Conservation (phyloP, 2,888 invertebrate species). For the Plagodis dolabraria region DNA sequence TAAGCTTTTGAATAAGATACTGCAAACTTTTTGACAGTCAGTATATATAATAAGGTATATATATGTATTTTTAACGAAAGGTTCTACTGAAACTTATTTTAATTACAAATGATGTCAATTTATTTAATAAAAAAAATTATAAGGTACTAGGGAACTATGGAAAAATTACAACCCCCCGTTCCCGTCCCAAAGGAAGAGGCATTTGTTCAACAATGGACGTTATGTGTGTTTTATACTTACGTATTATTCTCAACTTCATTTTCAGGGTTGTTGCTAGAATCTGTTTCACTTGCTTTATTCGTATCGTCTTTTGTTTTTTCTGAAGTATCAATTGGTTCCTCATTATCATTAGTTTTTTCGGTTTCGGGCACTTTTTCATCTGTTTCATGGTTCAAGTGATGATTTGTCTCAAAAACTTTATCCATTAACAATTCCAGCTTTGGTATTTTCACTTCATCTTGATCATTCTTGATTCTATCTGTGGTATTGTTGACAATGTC, state of each 20-base stretch:
- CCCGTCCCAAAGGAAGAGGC: too few relatives aligned
- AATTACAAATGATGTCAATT: too few relatives aligned
- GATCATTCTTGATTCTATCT: slow-evolving; percentile 5
- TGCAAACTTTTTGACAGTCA: too few relatives aligned
- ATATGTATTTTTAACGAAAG: too few relatives aligned
- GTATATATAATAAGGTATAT: too few relatives aligned
- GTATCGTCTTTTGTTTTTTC: slow-evolving; percentile 13
- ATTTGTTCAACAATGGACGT: background rate
- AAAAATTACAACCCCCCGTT: too few relatives aligned
- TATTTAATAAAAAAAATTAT: too few relatives aligned
- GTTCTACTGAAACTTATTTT: too few relatives aligned
- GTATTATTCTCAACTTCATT: slow-evolving; percentile 13
- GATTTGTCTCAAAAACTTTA: slow-evolving; percentile 55
- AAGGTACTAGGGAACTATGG: too few relatives aligned
- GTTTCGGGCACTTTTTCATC: slow-evolving; percentile 17
- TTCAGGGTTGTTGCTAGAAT: slow-evolving; percentile 17
- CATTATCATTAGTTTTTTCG: slow-evolving; percentile 16
- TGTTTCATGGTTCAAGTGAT: slow-evolving; percentile 20
- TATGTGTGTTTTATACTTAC: too few relatives aligned
- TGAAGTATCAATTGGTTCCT: slow-evolving; percentile 12
- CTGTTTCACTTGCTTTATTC: slow-evolving; percentile 6
- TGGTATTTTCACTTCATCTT: slow-evolving; percentile 52
- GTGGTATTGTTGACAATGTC: slow-evolving; percentile 25
- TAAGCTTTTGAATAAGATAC: too few relatives aligned
- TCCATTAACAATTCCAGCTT: slow-evolving; percentile 67